Base-by-base conservation (phyloP, 35 echinoderm and acorn worm genomes). In the Nesometra sesokonis region DNA sequence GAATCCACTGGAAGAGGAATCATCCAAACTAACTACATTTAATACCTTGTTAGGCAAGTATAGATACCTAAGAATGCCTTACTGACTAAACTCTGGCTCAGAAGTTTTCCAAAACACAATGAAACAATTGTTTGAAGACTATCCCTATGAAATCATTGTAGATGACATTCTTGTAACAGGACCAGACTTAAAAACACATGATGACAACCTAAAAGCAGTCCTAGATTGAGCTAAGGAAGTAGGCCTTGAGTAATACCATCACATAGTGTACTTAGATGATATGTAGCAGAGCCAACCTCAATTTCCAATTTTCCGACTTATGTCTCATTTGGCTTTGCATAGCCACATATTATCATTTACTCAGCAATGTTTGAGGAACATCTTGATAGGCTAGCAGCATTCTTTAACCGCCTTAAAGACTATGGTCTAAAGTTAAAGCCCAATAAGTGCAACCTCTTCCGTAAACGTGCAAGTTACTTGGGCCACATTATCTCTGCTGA, bases 131-230 rank as follows among this genome's bases (percentile, higher is more conserved):
- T 15, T 80, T 13, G 17, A 31, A 34, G 19, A 27, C 13, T 7
- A 31, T 3, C 32, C 32, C 3, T 34, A 11, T 27, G 86, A 79
- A 30, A 32, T 32, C 11, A 86, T 86, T 5, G 27, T 67, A 29
- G 85, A 86, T 86, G 85, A 86, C 31, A 77, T 86, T 33, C 57
- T 86, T 21, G 33, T 86, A 80, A 23, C 5, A 43, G 38, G 38
- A 43, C 4, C 15, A 7, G 38, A 43, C 38, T 7, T 43, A 15
- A 15, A 4, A 15, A 15, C 4, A 7, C 38, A 43, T 15, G 15
- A 43, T 43, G 38, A 43, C 5, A 43, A 43, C 5, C 15, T 43
- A 43, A 15, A 43, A 4, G 15, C 4, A 43, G 38, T 43, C 15
- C 15, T 43, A 43, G 15, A 4, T 43, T 7, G 38, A 43, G 15